Base-by-base conservation (phyloP, 2,888 invertebrate species). In the Drosophila aldrichi region DNA sequence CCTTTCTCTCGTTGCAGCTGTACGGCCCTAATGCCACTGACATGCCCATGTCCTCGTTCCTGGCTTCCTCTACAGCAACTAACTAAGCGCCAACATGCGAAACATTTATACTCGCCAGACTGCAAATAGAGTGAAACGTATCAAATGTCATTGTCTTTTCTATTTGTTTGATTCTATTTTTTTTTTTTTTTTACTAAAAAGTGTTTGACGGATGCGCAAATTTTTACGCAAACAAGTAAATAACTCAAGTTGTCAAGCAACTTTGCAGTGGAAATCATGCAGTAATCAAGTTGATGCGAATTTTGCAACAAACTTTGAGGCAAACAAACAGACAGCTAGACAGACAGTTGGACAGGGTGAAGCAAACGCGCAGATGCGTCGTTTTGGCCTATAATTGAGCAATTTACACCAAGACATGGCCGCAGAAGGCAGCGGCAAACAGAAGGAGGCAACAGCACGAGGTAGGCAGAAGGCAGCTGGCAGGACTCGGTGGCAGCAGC, bases 331-430 rank as follows among this genome's bases (percentile, higher is more conserved):
- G 38, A 40, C 22, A 36, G 51, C 9, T 22, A 3, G 40, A 38
- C 22, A 41, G 55, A 10, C 36, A 16, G 38, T 14, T 20, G 16
- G 52, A n/a, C 54, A n/a, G 40, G 9, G 38, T 22, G 54, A 12
- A 12, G 20, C 49, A 41, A 49, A 18, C 49, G 51, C 22, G 56
- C 55, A 56, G 62, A 29, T 71, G 77, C 56, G 48, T 67, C 54
- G 54, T 56, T 55, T 69, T 74, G 77, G 86, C 73, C 80, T 69
- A 86, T 84, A 84, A 84, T 88, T 84, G 83, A 88, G 86, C 83
- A 84, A 82, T 84, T 88, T 82, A 74, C 87, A 86, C 86, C 86
- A 80, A 75, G 82, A 82, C 73, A 82, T 64, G 65, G 34, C 32
- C 22, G n/a, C 22, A 25, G 25, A 14, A n/a, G 16, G 40, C 55